Percentiles rank a stretch among this genome's conserved stretches.
Evolutionary conservation across 1,140 invertebrate species (phyloP).

Genomic region (Oryctes rhinoceros): DNA sequence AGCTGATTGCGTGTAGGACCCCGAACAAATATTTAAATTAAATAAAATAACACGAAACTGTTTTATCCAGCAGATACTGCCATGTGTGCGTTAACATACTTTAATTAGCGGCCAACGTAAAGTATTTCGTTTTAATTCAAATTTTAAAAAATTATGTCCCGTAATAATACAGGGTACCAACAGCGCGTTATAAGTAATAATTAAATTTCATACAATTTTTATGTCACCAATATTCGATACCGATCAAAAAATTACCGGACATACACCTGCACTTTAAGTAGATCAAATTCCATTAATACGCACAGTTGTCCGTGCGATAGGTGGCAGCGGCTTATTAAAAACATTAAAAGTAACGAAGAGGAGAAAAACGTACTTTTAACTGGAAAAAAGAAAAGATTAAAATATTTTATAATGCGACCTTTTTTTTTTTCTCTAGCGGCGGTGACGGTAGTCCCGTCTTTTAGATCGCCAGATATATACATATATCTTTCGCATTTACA

Average conservation of each 20-base stretch:
- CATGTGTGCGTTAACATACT: background rate
- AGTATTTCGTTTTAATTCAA: conserved; percentile 7
- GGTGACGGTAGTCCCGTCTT: background rate
- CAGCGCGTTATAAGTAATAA: conserved; percentile 1
- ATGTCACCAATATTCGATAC: conserved; percentile 9
- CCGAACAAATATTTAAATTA: background rate
- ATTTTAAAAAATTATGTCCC: background rate
- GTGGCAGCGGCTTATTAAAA: background rate
- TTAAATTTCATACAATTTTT: background rate
- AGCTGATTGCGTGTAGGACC: background rate
- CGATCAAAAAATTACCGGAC: conserved; percentile 14
- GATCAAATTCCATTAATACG: conserved; percentile 5
- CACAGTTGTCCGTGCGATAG: background rate
- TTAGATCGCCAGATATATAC: background rate
- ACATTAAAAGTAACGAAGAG: background rate
- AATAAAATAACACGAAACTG: conserved; percentile 3
- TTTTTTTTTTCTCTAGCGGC: background rate
- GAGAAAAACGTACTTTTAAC: background rate
- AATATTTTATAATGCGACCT: background rate
- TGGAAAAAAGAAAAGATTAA: background rate
- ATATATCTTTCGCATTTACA: background rate
- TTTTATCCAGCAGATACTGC: background rate
- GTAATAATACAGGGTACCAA: background rate
- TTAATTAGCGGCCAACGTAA: background rate
- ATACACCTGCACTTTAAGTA: conserved; percentile 14